Evolutionary conservation across 1,140 invertebrate species (phyloP), one percentile per base, ranked within the genome.

Genomic region (Latrodectus geometricus): DNA sequence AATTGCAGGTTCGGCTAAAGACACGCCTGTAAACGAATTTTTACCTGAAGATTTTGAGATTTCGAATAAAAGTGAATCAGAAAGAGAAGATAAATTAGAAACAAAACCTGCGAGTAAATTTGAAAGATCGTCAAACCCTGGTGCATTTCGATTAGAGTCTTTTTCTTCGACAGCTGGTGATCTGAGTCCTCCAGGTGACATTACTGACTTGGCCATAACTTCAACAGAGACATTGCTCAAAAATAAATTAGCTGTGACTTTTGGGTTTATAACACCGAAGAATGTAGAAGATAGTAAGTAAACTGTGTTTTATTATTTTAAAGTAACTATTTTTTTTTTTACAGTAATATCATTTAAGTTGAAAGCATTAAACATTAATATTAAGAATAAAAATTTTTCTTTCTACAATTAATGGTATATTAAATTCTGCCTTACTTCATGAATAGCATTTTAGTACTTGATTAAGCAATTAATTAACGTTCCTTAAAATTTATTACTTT

Each of bases 231-330:
- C 23, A 65, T n/a, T 54, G 11, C 5, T n/a, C 48, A 73, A 73
- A 54, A 21, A 72, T 15, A 50, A 68, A 14, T 35, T 61, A 7
- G 12, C 7, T 20, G 87, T 85, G 9, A 85, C 68, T 9, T 12
- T 88, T 8, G 15, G 69, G 49, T 88, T 88, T 17, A 88, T 87
- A 12, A 75, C 73, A n/a, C 87, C 88, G 3, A 87, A 87, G 15
- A 80, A 88, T 50, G 65, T 50, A 12, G 88, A 87, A 7, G 21
- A 84, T n/a, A 87, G 87, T 88, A 88, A 73, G 68, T 81, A 48
- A 15, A 17, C 17, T n/a, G 12, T n/a, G 8, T 14, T 17, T 61
- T 61, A 61, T 14, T 14, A 61, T 14, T 17, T 17, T 61, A 14
- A 61, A 61, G 54, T 61, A 61, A 14, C 11, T 61, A 61, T 61